Evolutionary conservation across 2,113 vertebrate genomes (phyloP).

Genomic region (Glareola pratincola): DNA sequence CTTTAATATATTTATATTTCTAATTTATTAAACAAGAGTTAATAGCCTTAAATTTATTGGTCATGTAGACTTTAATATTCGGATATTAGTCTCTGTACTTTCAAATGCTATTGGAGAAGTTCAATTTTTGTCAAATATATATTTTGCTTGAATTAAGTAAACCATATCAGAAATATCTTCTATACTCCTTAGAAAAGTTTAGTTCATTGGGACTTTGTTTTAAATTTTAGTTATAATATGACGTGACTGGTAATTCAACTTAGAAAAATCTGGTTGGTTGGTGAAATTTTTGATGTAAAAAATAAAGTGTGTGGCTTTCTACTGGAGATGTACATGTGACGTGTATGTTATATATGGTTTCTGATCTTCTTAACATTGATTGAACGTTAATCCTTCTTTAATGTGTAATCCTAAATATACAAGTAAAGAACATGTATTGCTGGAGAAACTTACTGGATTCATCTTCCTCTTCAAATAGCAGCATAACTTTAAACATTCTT

Average conservation of each 20-base stretch:
- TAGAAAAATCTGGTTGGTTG: not conserved
- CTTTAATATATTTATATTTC: not conserved
- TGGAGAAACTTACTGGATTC: not conserved
- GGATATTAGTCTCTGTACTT: not conserved
- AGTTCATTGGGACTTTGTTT: not conserved
- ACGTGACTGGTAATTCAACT: not conserved
- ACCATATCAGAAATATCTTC: not conserved
- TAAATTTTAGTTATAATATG: not conserved
- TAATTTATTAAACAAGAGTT: not conserved
- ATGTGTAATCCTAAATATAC: constrained; percentile 7
- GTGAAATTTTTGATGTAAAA: not conserved
- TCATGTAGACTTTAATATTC: not conserved
- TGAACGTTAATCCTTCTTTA: constrained; percentile 29
- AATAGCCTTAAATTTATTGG: not conserved
- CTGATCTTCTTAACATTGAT: not conserved
- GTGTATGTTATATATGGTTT: not conserved
- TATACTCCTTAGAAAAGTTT: not conserved
- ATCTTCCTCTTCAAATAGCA: not conserved
- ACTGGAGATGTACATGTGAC: not conserved
- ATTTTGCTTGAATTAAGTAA: not conserved
- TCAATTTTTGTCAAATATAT: not conserved
- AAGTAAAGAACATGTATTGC: not conserved
- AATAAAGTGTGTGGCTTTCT: not conserved
- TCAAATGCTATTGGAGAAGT: not conserved
- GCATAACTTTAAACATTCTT: not conserved